Evolutionary conservation across 2,888 invertebrate genomes (phyloP).

Genomic region (Hipparchia sbordonii): DNA sequence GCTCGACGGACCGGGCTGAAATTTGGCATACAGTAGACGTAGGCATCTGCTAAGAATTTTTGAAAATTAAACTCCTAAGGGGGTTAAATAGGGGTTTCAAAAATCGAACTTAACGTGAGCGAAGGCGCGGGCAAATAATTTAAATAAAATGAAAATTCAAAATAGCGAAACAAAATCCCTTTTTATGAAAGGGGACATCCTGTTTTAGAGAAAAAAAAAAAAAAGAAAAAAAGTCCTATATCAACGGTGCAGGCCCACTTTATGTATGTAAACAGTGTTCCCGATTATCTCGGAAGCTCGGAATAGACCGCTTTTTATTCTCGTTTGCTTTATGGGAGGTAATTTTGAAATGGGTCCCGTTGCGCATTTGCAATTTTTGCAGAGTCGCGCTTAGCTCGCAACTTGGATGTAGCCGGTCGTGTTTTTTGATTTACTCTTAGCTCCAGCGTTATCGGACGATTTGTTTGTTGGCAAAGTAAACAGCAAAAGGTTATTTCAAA

Average conservation of each 20-base stretch:
- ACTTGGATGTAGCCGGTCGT: not conserved
- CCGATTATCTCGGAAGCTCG: conserved; percentile 20
- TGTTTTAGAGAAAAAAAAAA: no score
- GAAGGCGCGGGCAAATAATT: no score
- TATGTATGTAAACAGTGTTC: conserved; percentile 44
- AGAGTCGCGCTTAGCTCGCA: not conserved
- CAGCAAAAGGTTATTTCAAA: no score
- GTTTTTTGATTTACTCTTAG: not conserved
- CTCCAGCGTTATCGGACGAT: not conserved
- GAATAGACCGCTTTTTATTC: conserved; percentile 17
- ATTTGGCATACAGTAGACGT: no score
- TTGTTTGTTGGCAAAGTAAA: not conserved
- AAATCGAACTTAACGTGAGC: no score
- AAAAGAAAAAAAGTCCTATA: not conserved
- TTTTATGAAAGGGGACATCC: no score
- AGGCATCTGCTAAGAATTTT: no score
- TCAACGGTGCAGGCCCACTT: conserved; percentile 51
- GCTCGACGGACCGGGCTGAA: no score
- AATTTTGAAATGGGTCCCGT: conserved; percentile 18
- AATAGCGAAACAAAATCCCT: no score
- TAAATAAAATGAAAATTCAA: no score
- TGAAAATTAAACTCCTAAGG: no score
- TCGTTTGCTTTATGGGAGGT: conserved; percentile 14
- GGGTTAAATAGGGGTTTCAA: no score
- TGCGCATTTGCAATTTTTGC: conserved; percentile 11